These are phyloP conservation scores for Cetoscarus ocellatus DNA, from an alignment of 2,797 vertebrate genomes.

Conservation along the genomic window DNA sequence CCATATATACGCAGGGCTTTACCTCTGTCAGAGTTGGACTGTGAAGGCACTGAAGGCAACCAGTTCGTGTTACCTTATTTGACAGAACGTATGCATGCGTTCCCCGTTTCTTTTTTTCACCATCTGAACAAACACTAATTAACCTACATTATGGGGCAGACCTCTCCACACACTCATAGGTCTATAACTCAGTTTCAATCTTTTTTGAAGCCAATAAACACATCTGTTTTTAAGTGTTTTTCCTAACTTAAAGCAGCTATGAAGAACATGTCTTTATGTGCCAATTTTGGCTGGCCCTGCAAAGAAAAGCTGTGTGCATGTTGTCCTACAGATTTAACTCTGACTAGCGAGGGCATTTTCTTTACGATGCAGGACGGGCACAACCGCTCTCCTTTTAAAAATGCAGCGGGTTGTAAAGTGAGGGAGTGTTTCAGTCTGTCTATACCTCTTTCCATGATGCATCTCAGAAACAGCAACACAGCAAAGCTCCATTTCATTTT, in stretches of 20 bases:
- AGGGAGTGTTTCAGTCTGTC: no score
- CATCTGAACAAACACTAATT: constrained; percentile 1
- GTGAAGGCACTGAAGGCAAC: neutral
- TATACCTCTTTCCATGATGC: no score
- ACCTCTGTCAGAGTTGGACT: neutral
- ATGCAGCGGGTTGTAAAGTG: no score
- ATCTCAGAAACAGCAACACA: no score
- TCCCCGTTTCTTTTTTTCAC: neutral
- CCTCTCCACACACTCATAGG: neutral
- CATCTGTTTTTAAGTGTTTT: neutral
- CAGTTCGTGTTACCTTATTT: constrained; percentile 1
- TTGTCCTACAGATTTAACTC: neutral
- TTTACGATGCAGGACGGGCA: neutral
- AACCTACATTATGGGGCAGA: neutral
- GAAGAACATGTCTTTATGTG: neutral
- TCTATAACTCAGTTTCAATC: neutral
- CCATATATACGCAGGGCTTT: neutral
- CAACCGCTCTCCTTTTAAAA: neutral
- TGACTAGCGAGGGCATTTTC: neutral
- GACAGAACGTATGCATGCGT: neutral
- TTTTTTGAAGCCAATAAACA: neutral
- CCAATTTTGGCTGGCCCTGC: neutral
- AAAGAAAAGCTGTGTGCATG: neutral
- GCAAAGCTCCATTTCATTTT: no score
- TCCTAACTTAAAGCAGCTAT: neutral